Base-by-base conservation (phyloP, 2,113 vertebrate species). In the Corythoichthys intestinalis region DNA sequence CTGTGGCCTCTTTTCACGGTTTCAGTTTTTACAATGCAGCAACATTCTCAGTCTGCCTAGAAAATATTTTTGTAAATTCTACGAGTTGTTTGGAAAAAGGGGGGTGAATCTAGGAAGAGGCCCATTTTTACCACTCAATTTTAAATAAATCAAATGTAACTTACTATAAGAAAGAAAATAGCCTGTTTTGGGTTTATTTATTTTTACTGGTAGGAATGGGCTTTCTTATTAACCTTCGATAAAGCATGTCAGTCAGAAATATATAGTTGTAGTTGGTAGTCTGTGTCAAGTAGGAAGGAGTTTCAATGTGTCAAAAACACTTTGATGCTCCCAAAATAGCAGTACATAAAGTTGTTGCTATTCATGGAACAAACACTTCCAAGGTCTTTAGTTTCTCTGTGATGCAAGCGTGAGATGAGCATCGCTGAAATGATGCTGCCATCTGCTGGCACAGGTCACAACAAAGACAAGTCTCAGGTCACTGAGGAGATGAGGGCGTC, bases 401-500 rank as follows among this genome's bases (percentile, higher is more conserved):
- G n/a, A 39, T 28, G 37, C 57, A 44, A 48, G 68, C 35, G n/a
- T 3, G 60, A 58, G 47, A 47, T 39, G 50, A 57, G 20, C 17
- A 62, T 63, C 58, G 47, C 59, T 65, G 71, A n/a, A 65, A 66
- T 71, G 67, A 72, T 89, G 84, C 85, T 87, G 88, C 88, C 86
- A 67, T 72, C 88, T 88, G 20, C 79, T 87, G 85, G 86, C 74
- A 49, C 68, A 65, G 41, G 41, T 8, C 71, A 58, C n/a, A 8
- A 11, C 28, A 12, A 11, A 6, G 56, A 4, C 39, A 5, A 15
- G 57, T 13, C 57, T 17, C 41, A 56, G 53, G 1, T 20, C 9
- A 8, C 9, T 17, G 2, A 6, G 4, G n/a, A 17, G n/a, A n/a
- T 15, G 41, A 1, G 50, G 17, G 7, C 50, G 6, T 7, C 58